Percentiles rank a stretch among this genome's conserved stretches.
Conservation (phyloP, 1,140 invertebrate genomes). For the Drepana arcuata region DNA sequence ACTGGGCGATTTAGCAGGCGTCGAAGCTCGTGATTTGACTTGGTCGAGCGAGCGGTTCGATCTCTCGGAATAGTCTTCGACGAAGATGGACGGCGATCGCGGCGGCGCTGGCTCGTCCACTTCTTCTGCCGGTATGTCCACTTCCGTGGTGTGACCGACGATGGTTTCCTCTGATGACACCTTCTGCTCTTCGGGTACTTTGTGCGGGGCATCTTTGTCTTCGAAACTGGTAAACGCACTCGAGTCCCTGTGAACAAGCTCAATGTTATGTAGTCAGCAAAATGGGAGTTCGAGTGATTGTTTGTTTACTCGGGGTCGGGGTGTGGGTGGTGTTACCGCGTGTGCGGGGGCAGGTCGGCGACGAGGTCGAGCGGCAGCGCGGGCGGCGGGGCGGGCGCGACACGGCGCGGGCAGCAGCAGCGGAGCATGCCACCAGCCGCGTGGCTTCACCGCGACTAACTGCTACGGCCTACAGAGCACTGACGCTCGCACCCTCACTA, state of each 20-base stretch:
- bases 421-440: slow-evolving; percentile 57
- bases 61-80: slow-evolving; percentile 44
- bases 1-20: no score
- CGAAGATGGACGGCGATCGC: slow-evolving; percentile 43
- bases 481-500: slow-evolving; percentile 13
- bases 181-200: slow-evolving; percentile 14
- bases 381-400: slow-evolving; percentile 27
- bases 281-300: slow-evolving; percentile 3
- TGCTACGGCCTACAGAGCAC: slow-evolving; percentile 26
- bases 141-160: slow-evolving; percentile 8
- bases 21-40: slow-evolving; percentile 1
- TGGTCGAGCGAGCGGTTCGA: slow-evolving; percentile 16
- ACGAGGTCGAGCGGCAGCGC: slow-evolving; percentile 42
- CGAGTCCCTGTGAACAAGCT: slow-evolving; percentile 45
- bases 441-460: slow-evolving; percentile 58
- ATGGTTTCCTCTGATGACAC: slow-evolving; percentile 4
- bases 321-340: slow-evolving; percentile 35
- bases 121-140: slow-evolving; percentile 13
- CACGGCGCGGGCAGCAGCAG: slow-evolving; percentile 38
- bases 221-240: slow-evolving; percentile 29
- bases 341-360: slow-evolving; percentile 47
- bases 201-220: slow-evolving; percentile 7
- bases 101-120: slow-evolving; percentile 18
- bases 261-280: slow-evolving; percentile 7
- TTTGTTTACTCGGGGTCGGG: slow-evolving; percentile 11